These are phyloP conservation scores for Himalopsyche tibetana DNA, from an alignment of 2,888 invertebrate species.

Conservation along the genomic window DNA sequence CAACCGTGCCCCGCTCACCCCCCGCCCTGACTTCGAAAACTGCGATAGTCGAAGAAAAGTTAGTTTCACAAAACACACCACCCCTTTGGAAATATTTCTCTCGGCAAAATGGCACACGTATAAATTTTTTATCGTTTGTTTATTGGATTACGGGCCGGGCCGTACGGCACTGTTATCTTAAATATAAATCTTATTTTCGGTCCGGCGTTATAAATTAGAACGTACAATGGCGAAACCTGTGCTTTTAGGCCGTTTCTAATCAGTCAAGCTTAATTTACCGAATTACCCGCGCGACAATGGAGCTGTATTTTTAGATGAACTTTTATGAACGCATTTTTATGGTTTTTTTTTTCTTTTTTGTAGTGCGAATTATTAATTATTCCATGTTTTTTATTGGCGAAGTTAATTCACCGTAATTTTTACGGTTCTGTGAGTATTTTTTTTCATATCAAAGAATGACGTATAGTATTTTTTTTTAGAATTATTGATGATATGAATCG, in stretches of 20 bases:
- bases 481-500: no score
- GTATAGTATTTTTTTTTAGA: no score
- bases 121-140: conserved; percentile 15
- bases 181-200: background rate
- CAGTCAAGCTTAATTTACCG: background rate
- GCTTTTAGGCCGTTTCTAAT: background rate
- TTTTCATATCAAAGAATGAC: no score
- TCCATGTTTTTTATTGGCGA: background rate
- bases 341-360: background rate
- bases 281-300: background rate
- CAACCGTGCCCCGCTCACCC: background rate
- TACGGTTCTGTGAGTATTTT: no score
- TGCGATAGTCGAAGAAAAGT: conserved; percentile 23
- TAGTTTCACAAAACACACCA: background rate
- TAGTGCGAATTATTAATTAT: background rate
- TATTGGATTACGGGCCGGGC: background rate
- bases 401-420: no score
- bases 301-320: background rate
- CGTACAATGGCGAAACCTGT: background rate
- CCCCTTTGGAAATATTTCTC: background rate
- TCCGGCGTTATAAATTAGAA: background rate
- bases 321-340: background rate
- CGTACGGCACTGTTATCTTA: background rate
- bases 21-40: background rate
- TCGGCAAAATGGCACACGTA: background rate